Percentiles rank a stretch among this genome's conserved stretches.
phyloP scores from a whole-genome alignment of 2,797 vertebrate species.

The Scolopax rusticola region DNA sequence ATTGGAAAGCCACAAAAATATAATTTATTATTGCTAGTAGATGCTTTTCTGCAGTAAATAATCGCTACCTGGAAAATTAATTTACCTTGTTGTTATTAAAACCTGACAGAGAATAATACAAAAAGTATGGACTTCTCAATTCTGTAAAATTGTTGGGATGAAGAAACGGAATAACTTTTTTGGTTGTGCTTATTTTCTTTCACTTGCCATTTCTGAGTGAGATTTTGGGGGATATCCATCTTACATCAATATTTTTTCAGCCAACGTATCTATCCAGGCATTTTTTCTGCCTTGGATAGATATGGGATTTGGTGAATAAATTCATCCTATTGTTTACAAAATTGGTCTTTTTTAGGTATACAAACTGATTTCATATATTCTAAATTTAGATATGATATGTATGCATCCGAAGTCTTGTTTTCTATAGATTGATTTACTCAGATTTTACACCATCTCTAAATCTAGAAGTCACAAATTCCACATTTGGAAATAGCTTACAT shows the following conservation, averaged over 20 bases:
- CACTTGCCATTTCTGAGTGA: neutral
- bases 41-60: neutral
- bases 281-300: neutral
- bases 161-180: neutral
- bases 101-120: neutral
- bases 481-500: neutral
- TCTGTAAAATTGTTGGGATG: neutral
- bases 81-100: slow-evolving; percentile 19
- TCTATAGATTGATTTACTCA: neutral
- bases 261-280: neutral
- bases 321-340: neutral
- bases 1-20: slow-evolving; percentile 12
- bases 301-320: neutral
- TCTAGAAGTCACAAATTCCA: slow-evolving; percentile 7
- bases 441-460: neutral
- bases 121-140: neutral
- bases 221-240: neutral
- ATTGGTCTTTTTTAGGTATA: neutral
- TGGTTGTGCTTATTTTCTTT: neutral
- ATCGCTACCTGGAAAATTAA: slow-evolving; percentile 24
- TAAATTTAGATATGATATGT: neutral
- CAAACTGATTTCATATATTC: neutral
- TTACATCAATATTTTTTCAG: neutral
- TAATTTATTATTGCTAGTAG: neutral
- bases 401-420: neutral